Base-by-base conservation (phyloP, 1,140 invertebrate genomes). In the Dendrolimus punctatus region DNA sequence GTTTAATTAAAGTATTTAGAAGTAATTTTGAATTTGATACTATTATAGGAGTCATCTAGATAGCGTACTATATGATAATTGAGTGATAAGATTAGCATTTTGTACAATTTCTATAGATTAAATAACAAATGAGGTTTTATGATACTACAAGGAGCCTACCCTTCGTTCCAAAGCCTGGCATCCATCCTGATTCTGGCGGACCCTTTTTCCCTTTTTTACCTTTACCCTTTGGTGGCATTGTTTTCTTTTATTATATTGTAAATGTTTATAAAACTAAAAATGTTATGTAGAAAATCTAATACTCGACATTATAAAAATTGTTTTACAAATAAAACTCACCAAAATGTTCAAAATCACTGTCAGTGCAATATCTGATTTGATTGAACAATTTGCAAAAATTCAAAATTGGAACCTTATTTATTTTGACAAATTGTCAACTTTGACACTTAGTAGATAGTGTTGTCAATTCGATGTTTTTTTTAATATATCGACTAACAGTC, bases 131-230 rank as follows among this genome's bases (percentile, higher is more conserved):
- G 23, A 23, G 23, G 3, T 23, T 23, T 23, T 23, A 23, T 3
- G 23, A 23, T 23, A 23, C 23, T 23, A 23, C 23, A 23, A 23
- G 3, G 23, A 23, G n/a, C 53, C 44, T 74, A 85, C 81, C 80
- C 71, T 80, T 85, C 6, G 82, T 83, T n/a, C 75, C 76, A 59
- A 81, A 79, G 36, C 81, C 81, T 43, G 82, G 78, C 76, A 65
- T 75, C 82, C 82, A 83, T 71, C 82, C 81, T 69, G 81, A 85
- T 51, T 81, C 75, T 23, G 78, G 75, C 6, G 73, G 73, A 10
- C 73, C 71, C 46, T 81, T 83, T 65, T 73, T 40, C 62, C 65
- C 55, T 72, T 76, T 60, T 61, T 66, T 53, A 40, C 57, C 51
- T 61, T 73, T 70, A n/a, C 68, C 64, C 72, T 81, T 84, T 41